Evolutionary conservation across 2,888 invertebrate species (phyloP), one percentile per base, ranked within the genome.

Genomic region (Mayetiola destructor): DNA sequence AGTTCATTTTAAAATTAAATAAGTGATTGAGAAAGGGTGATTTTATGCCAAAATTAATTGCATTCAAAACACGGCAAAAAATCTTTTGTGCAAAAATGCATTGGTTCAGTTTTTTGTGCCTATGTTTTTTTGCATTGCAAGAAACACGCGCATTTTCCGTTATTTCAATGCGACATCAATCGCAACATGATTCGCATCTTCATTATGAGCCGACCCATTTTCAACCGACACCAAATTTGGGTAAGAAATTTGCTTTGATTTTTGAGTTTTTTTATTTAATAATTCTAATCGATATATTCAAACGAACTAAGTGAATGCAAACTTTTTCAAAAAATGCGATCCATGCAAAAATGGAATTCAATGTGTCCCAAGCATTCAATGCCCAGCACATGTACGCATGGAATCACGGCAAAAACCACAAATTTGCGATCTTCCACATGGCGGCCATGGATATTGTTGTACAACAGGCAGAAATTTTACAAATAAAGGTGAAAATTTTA

Each of bases 361-460:
- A 48, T 84, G 83, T 63, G 80, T 82, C 4, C 78, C 80, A 0
- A 76, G 74, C 60, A 76, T 84, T 21, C 80, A 81, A 65, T 84
- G 84, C 66, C 82, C 84, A 1, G 81, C 80, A 0, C 81, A 81
- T 65, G 67, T 82, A 4, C 69, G 73, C 3, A 65, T 68, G 66
- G 62, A 63, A 40, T 61, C 60, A 0, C 61, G 66, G 42, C 66
- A 68, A 35, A 68, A 67, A 58, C 72, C 75, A 1, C 76, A 76
- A 14, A 65, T 70, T 21, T 84, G 83, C 62, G 77, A 77, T 56
- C 68, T 80, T 14, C 62, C 68, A 1, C 66, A 67, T 1, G 75
- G 74, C 0, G 64, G 73, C 3, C 66, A 66, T 59, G 84, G 84
- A 0, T 72, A 80, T 30, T 82, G 83, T 64, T 84, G 84, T 64